Base-by-base conservation (phyloP, 2,888 invertebrate species). In the Catocala fraxini region DNA sequence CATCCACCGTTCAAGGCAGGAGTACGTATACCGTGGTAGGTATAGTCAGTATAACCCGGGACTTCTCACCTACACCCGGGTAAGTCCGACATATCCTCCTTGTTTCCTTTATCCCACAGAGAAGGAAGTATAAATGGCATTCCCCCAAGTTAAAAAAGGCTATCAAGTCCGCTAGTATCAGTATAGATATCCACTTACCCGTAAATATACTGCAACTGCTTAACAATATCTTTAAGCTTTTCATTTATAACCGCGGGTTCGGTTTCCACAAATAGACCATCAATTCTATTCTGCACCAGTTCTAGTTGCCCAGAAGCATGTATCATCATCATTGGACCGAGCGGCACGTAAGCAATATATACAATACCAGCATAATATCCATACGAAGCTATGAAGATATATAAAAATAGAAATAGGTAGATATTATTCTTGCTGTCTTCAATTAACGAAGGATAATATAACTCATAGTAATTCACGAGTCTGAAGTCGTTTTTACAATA, bases 281-380 rank as follows among this genome's bases (percentile, higher is more conserved):
- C 52, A 7, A 88, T 63, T 52, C 75, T 75, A 0, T 11, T 74
- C 33, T 71, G 79, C 0, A 83, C 75, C 6, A 89, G 25, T 12
- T 87, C 85, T n/a, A 90, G 51, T 53, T 86, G 89, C 5, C 85
- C 89, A 56, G 87, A 87, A 0, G 78, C 79, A 56, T 90, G 90
- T 0, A 90, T 64, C 68, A 86, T 83, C 33, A 89, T 83, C 47
- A 84, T 83, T 0, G 87, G 85, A 0, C 86, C 84, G n/a, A 90
- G 45, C 0, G 90, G 86, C 4, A 84, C 80, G 61, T 81, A 85
- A 0, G 81, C 82, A 0, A 69, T 51, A 11, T 84, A 87, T 63
- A 84, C 74, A 0, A 68, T n/a, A 3, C 51, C 3, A 0, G 79
- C 48, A 52, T 81, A 84, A 2, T 53, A 7, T 7, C 58, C 80